Evolutionary conservation across 2,888 invertebrate genomes (phyloP), one percentile per base, ranked within the genome.

Genomic region (Megastigmus dorsalis): DNA sequence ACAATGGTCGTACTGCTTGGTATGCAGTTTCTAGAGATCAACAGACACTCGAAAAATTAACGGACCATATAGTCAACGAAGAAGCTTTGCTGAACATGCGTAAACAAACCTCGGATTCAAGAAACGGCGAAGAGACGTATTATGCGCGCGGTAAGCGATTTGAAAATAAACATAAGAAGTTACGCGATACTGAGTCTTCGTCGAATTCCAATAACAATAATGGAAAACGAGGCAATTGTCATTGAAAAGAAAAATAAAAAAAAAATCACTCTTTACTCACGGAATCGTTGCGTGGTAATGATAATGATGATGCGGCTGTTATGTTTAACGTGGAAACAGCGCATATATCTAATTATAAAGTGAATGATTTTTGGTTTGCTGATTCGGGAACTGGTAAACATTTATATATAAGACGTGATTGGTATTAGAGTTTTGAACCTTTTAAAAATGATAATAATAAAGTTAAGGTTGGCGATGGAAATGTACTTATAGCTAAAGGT

Each of bases 41-140:
- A 33, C 70, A 77, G 38, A 62, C 55, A 10, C 18, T 70, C 20
- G 70, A 74, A 13, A 73, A 60, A 36, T 13, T 73, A 10, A 54
- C 66, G 1, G 70, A 70, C 7, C 69, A 69, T 50, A 55, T 73
- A n/a, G 48, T 68, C 3, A 76, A 69, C 26, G 76, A 76, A 65
- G 72, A 72, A 48, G 33, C 48, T 26, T 54, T 75, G 38, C 10
- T 60, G 54, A 33, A 30, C n/a, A 18, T 45, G 20, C 45, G 45
- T 45, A 66, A 26, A 36, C 15, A 45, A 48, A 60, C 36, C 13
- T 36, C 2, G n/a, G n/a, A n/a, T n/a, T n/a, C 36, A 13, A 13
- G 2, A 36, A 36, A 36, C 36, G 5, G 13, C 1, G 3, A 36
- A 36, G 4, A 36, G 13, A 5, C 5, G 2, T 36, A 36, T 36